Evolutionary conservation across 2,888 invertebrate genomes (phyloP).

Genomic region (Hypsopygia costalis): DNA sequence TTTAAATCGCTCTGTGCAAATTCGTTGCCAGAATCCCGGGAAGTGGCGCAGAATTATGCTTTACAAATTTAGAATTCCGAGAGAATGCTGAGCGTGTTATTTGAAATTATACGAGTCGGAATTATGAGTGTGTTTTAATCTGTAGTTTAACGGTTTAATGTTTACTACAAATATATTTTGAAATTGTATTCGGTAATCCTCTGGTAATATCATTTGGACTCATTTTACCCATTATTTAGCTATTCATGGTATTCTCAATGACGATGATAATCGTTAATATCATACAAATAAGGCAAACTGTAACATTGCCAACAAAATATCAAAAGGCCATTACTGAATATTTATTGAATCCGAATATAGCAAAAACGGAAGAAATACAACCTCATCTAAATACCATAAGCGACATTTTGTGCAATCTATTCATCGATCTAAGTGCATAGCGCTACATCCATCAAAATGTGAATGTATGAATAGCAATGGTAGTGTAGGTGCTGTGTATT

Average conservation of each 20-base stretch:
- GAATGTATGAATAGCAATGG: slow-evolving; percentile 56
- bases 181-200: background rate
- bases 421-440: slow-evolving; percentile 61
- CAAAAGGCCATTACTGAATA: background rate
- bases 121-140: slow-evolving; percentile 8
- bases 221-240: background rate
- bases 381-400: slow-evolving; percentile 31
- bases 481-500: slow-evolving; percentile 74
- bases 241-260: background rate
- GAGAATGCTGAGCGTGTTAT: slow-evolving; percentile 11
- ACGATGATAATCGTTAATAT: background rate
- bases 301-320: background rate
- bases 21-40: slow-evolving; percentile 21
- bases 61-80: slow-evolving; percentile 22
- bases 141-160: background rate
- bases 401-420: slow-evolving; percentile 48
- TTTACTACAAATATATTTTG: background rate
- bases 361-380: slow-evolving; percentile 18
- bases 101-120: slow-evolving; percentile 12
- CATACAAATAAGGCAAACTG: background rate
- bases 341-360: slow-evolving; percentile 1
- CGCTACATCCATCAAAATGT: slow-evolving; percentile 43
- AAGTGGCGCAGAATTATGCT: slow-evolving; percentile 19
- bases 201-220: too few relatives aligned
- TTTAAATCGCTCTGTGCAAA: slow-evolving; percentile 26